A percentile compares a stretch with the other conserved stretches of the same genome.
phyloP scores from a whole-genome alignment of 1,140 invertebrate species.

The Drosophila serrata region DNA sequence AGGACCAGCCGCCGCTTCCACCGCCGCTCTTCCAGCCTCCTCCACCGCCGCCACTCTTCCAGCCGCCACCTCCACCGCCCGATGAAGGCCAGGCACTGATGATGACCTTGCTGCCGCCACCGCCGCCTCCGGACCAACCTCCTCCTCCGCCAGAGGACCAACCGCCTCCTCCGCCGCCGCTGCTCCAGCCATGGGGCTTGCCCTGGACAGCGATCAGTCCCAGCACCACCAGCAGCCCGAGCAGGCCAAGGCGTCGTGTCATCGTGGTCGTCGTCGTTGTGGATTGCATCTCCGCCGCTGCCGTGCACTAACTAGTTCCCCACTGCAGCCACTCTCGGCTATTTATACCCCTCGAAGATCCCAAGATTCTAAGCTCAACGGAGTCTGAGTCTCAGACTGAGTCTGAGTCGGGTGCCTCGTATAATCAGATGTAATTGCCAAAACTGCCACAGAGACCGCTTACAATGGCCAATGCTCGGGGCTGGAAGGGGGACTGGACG shows the following conservation, averaged over 20 bases:
- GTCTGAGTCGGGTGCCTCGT: constrained; percentile 35
- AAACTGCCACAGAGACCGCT: constrained; percentile 56
- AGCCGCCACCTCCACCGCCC: constrained; percentile 37
- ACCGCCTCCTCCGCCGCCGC: constrained; percentile 33
- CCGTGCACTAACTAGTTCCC: constrained; percentile 73
- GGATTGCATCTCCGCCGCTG: constrained; percentile 71
- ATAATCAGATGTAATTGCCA: constrained; percentile 80
- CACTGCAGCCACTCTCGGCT: constrained; percentile 65
- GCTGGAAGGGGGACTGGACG: not conserved
- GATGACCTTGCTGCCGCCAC: constrained; percentile 35
- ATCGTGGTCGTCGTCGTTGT: constrained; percentile 33
- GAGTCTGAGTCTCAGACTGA: not conserved
- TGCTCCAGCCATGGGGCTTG: constrained; percentile 66
- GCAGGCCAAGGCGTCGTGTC: constrained; percentile 41
- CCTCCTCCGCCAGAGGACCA: constrained; percentile 39
- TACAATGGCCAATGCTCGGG: constrained; percentile 23
- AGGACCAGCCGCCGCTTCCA: constrained; percentile 36
- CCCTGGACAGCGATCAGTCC: constrained; percentile 36
- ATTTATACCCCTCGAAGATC: constrained; percentile 61
- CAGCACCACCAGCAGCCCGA: constrained; percentile 48
- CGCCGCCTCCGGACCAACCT: constrained; percentile 30
- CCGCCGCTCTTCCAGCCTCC: constrained; percentile 13
- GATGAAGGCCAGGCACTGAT: constrained; percentile 45
- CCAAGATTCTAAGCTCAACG: constrained; percentile 40
- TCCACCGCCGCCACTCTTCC: constrained; percentile 34